Conservation (phyloP, 1,140 invertebrate species). For the Monomorium pharaonis region DNA sequence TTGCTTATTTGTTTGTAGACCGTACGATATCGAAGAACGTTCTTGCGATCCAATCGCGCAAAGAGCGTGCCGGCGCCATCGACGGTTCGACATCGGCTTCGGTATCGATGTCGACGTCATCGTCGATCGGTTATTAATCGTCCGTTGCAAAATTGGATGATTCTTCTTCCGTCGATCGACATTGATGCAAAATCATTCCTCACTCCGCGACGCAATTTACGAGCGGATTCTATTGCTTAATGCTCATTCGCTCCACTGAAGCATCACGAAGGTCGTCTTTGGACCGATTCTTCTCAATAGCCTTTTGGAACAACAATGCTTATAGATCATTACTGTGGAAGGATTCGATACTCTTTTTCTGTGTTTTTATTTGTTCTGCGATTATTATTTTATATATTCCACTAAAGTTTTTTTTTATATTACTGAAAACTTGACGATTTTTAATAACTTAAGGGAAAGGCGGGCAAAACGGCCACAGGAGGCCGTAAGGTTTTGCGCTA, state of each 20-base stretch:
- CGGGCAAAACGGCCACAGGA: no score
- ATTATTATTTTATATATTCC: neutral
- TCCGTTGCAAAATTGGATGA: slow-evolving; percentile 49
- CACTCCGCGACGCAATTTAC: slow-evolving; percentile 36
- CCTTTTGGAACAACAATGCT: slow-evolving; percentile 35
- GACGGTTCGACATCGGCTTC: neutral
- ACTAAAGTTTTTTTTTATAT: neutral
- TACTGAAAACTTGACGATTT: no score
- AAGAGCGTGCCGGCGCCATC: slow-evolving; percentile 23
- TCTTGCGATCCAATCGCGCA: slow-evolving; percentile 29
- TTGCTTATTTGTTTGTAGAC: neutral
- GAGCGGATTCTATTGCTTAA: slow-evolving; percentile 62
- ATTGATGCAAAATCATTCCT: slow-evolving; percentile 58
- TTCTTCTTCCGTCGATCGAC: slow-evolving; percentile 46
- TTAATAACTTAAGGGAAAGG: no score
- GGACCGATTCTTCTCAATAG: slow-evolving; percentile 49
- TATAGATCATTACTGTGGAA: slow-evolving; percentile 20
- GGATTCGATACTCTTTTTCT: neutral
- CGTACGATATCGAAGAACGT: neutral
- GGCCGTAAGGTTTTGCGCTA: no score
- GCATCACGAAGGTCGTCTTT: slow-evolving; percentile 57
- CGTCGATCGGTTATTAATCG: slow-evolving; percentile 55
- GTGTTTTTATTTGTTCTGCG: neutral
- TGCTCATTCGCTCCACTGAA: slow-evolving; percentile 64
- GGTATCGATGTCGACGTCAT: slow-evolving; percentile 11